phyloP scores from a whole-genome alignment of 2,888 invertebrate genomes.

The Phengaris alcon region DNA sequence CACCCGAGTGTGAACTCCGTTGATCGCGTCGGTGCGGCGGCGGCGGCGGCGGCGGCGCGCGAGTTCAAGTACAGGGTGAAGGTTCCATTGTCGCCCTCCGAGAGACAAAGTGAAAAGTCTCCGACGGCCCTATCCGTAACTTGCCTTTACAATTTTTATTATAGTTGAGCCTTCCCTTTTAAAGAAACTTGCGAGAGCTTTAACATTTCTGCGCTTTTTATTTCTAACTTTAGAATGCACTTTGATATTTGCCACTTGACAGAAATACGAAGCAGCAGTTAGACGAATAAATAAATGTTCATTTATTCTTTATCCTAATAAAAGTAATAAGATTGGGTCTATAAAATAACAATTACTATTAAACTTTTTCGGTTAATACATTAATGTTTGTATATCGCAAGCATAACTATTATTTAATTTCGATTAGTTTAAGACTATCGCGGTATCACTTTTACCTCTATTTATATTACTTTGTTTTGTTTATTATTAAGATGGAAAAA shows the following conservation, averaged over 20 bases:
- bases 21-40: slow-evolving; percentile 53
- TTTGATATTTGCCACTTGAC: too few species aligned
- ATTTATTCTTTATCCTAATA: background rate
- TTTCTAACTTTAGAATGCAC: too few species aligned
- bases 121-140: slow-evolving; percentile 19
- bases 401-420: background rate
- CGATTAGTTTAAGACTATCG: background rate
- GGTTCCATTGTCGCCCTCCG: slow-evolving; percentile 54
- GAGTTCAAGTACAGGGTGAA: slow-evolving; percentile 78
- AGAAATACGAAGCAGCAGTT: too few species aligned
- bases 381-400: background rate
- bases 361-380: background rate
- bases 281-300: too few species aligned
- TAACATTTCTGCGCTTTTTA: background rate
- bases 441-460: background rate
- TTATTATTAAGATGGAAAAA: background rate
- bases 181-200: background rate
- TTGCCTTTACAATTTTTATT: slow-evolving; percentile 13
- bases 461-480: background rate
- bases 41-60: slow-evolving; percentile 37
- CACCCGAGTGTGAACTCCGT: slow-evolving; percentile 53
- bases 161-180: slow-evolving; percentile 6
- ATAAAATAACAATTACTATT: background rate
- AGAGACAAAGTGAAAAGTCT: slow-evolving; percentile 34
- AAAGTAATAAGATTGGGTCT: background rate